phyloP scores from a whole-genome alignment of 2,888 invertebrate genomes.

The Heliconius hortense region DNA sequence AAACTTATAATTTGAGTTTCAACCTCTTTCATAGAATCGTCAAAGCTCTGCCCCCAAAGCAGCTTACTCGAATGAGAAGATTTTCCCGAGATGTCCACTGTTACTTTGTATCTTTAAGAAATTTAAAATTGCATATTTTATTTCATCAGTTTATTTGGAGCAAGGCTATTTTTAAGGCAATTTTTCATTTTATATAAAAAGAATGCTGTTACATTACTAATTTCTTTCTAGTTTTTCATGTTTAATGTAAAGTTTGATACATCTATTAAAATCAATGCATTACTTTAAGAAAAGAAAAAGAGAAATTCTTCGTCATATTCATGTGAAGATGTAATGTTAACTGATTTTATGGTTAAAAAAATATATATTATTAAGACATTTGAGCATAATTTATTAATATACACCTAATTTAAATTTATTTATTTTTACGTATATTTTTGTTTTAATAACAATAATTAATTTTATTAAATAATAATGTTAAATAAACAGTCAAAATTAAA shows the following conservation, averaged over 20 bases:
- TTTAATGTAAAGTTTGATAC: too few relatives aligned
- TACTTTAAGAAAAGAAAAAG: too few relatives aligned
- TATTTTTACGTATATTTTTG: too few relatives aligned
- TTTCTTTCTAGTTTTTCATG: background rate
- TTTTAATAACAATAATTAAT: too few relatives aligned
- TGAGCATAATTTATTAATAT: too few relatives aligned
- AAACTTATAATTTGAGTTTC: slow-evolving; percentile 38
- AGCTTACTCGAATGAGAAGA: slow-evolving; percentile 75
- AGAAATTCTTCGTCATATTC: too few relatives aligned
- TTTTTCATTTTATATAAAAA: background rate
- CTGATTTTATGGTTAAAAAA: too few relatives aligned
- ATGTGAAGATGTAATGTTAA: too few relatives aligned
- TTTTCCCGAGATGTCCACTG: slow-evolving; percentile 49
- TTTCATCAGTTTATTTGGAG: background rate
- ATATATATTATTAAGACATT: too few relatives aligned
- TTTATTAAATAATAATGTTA: background rate
- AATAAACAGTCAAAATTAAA: background rate
- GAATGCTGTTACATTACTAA: background rate
- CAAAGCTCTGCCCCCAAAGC: slow-evolving; percentile 73
- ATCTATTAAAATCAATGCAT: too few relatives aligned
- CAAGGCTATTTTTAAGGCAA: background rate
- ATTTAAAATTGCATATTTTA: slow-evolving; percentile 49
- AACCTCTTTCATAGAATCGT: slow-evolving; percentile 70
- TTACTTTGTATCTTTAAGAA: slow-evolving; percentile 70
- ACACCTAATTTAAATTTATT: too few relatives aligned